Conservation (phyloP, 2,113 vertebrate genomes). For the Scophthalmus maximus region DNA sequence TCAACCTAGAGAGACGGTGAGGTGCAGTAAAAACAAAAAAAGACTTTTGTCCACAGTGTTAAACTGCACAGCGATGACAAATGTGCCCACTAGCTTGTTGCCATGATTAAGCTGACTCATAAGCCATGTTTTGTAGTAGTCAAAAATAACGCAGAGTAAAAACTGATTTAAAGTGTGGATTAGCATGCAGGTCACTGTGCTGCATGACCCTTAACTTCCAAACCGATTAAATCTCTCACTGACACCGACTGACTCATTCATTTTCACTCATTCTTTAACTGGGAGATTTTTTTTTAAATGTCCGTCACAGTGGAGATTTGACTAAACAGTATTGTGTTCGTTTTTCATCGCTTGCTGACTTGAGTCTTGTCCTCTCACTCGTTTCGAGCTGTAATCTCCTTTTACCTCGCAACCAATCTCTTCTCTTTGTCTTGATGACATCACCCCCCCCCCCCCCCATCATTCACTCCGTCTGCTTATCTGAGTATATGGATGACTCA, state of each 20-base stretch:
- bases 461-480: slow-evolving; percentile 63
- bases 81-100: background rate
- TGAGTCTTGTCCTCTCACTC: slow-evolving; percentile 5
- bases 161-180: slow-evolving; percentile 10
- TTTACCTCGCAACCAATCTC: slow-evolving; percentile 59
- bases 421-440: slow-evolving; percentile 51
- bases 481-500: slow-evolving; percentile 28
- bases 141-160: slow-evolving; percentile 2
- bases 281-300: background rate
- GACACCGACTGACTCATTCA: background rate
- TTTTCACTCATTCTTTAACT: background rate
- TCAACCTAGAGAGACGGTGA: no score
- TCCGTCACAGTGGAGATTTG: background rate
- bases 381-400: slow-evolving; percentile 65
- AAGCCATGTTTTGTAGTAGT: background rate
- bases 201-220: background rate
- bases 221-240: slow-evolving; percentile 10
- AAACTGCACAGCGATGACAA: background rate
- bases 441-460: slow-evolving; percentile 37
- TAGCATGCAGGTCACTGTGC: background rate
- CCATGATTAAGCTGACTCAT: background rate
- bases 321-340: no score
- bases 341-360: no score
- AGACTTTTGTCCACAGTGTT: background rate
- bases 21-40: no score